These are phyloP conservation scores for Probosciger aterrimus DNA, from an alignment of 2,113 vertebrate species.

Conservation along the genomic window DNA sequence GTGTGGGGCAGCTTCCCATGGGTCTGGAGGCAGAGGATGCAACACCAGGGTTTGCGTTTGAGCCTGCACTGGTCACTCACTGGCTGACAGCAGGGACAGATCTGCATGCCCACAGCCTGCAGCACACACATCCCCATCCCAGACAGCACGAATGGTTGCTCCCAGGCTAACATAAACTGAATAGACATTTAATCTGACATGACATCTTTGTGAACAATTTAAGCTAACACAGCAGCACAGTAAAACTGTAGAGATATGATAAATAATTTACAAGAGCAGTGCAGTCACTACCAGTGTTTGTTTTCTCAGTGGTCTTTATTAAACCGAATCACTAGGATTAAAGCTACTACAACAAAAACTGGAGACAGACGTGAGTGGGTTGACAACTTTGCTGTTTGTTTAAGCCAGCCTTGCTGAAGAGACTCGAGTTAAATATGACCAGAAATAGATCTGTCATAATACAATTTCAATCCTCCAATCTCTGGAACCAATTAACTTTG, in stretches of 20 bases:
- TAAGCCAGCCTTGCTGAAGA: conserved; percentile 42
- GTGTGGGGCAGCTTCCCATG: neutral
- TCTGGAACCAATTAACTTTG: conserved; percentile 75
- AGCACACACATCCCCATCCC: neutral
- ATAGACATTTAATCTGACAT: neutral
- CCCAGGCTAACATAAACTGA: neutral
- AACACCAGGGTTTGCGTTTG: neutral
- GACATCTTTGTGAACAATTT: conserved; percentile 28
- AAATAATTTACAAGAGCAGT: conserved; percentile 44
- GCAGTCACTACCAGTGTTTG: conserved; percentile 36
- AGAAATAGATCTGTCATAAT: conserved; percentile 69
- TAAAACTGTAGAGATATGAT: conserved; percentile 42
- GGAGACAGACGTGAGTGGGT: conserved; percentile 52
- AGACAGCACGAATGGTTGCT: neutral
- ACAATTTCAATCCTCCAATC: conserved; percentile 66
- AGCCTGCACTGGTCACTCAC: neutral
- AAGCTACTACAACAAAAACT: conserved; percentile 53
- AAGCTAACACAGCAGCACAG: conserved; percentile 36
- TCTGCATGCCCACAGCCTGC: neutral
- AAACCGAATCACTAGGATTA: conserved; percentile 54
- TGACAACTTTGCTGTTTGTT: conserved; percentile 62
- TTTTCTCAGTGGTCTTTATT: conserved; percentile 60
- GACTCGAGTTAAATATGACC: conserved; percentile 50
- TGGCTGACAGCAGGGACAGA: neutral
- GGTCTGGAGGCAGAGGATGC: accelerated